phyloP scores from a whole-genome alignment of 1,140 invertebrate genomes.

The Drosophila rhopaloa region DNA sequence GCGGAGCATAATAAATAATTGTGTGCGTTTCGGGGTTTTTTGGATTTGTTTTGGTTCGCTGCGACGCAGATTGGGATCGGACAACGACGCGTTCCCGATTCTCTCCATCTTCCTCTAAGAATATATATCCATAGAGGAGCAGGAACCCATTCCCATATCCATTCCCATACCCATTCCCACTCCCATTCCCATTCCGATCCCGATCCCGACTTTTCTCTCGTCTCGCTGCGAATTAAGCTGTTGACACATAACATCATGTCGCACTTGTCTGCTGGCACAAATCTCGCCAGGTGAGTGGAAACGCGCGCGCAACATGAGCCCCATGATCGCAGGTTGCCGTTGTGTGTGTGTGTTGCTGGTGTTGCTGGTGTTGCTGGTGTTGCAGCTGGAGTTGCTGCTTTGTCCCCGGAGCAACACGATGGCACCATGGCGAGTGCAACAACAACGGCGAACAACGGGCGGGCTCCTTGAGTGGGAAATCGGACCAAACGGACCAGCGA shows the following conservation, averaged over 20 bases:
- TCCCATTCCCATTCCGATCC: conserved; percentile 4
- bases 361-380: conserved; percentile 16
- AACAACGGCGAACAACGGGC: conserved; percentile 40
- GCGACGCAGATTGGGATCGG: conserved; percentile 66
- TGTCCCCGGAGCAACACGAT: conserved; percentile 45
- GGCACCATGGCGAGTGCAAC: conserved; percentile 38
- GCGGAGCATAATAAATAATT: conserved; percentile 42
- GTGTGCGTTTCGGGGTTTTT: conserved; percentile 43
- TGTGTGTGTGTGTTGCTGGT: conserved; percentile 5
- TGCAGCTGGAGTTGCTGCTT: conserved; percentile 34
- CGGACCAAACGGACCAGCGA: conserved; percentile 11
- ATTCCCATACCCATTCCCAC: conserved; percentile 16
- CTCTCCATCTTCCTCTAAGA: background rate
- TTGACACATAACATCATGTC: conserved; percentile 83
- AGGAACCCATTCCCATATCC: too few relatives aligned
- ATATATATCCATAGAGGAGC: background rate
- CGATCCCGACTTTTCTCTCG: conserved; percentile 27
- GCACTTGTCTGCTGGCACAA: conserved; percentile 81
- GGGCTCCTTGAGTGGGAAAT: conserved; percentile 26
- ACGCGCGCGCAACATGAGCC: conserved; percentile 78
- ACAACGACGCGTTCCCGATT: conserved; percentile 41
- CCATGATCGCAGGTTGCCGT: conserved; percentile 43
- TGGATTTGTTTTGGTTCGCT: conserved; percentile 39
- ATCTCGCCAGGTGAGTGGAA: conserved; percentile 81
- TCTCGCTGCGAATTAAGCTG: conserved; percentile 79